These are phyloP conservation scores for Podocnemis expansa DNA, from an alignment of 2,113 vertebrate species.

Conservation along the genomic window DNA sequence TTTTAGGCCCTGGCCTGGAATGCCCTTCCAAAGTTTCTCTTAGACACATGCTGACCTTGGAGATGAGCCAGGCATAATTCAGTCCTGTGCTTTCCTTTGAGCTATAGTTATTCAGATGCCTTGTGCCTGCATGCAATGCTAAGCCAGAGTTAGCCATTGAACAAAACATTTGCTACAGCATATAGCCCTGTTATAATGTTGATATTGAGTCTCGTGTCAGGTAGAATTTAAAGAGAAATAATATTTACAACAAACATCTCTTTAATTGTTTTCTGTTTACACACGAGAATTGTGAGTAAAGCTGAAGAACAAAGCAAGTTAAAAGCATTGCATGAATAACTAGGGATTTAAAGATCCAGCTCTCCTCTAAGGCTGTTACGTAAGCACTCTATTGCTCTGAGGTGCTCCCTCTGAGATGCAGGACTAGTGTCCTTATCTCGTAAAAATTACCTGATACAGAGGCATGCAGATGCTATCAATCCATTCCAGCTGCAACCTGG, in stretches of 20 bases:
- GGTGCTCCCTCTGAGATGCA: background rate
- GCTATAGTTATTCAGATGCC: background rate
- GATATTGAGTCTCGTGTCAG: background rate
- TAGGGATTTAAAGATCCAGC: background rate
- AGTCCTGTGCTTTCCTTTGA: background rate
- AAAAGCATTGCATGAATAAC: background rate
- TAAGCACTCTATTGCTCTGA: background rate
- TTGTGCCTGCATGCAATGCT: background rate
- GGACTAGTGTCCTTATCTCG: no score
- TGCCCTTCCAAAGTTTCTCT: background rate
- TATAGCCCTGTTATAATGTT: background rate
- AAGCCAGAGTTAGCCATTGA: background rate
- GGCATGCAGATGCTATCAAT: constrained; percentile 97
- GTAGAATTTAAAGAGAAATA: background rate
- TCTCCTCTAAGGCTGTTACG: background rate
- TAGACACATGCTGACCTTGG: background rate
- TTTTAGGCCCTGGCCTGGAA: background rate
- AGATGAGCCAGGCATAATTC: constrained; percentile 12
- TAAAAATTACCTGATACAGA: constrained; percentile 90
- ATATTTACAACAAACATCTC: background rate
- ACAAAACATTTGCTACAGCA: background rate
- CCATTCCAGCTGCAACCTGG: constrained; percentile 95
- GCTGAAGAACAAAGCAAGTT: background rate
- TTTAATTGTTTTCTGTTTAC: background rate
- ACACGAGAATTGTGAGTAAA: background rate